A percentile compares a stretch with the other conserved stretches of the same genome.
phyloP scores from a whole-genome alignment of 1,140 invertebrate genomes.

The Argopecten irradians region DNA sequence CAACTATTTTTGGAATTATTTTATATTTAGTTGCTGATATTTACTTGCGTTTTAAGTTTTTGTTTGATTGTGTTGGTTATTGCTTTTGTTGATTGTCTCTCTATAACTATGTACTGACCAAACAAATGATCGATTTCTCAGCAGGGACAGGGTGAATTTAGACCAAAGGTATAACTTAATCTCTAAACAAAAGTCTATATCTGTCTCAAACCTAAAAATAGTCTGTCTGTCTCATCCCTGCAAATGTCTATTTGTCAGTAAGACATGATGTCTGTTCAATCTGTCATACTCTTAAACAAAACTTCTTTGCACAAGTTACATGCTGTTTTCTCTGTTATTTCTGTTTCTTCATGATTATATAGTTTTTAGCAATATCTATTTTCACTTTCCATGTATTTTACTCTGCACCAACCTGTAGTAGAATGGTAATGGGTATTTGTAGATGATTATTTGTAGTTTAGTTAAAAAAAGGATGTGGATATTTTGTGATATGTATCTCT shows the following conservation, averaged over 20 bases:
- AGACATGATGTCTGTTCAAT: neutral
- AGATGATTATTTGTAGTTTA: neutral
- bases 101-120: neutral
- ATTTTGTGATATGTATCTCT: neutral
- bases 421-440: neutral
- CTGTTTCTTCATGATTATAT: neutral
- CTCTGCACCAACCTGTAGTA: neutral
- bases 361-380: neutral
- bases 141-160: neutral
- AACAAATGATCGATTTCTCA: neutral
- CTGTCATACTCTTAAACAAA: neutral
- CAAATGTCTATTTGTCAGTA: too few relatives aligned
- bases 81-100: neutral
- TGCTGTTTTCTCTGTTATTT: neutral
- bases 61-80: neutral
- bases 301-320: conserved; percentile 12
- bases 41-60: neutral
- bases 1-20: too few relatives aligned
- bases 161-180: neutral
- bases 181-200: too few relatives aligned
- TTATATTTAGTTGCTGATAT: too few relatives aligned
- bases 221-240: too few relatives aligned
- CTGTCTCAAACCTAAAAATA: too few relatives aligned
- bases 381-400: conserved; percentile 11
- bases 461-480: neutral